Conservation (phyloP, 2,888 invertebrate genomes). For the Diarsia mendica region DNA sequence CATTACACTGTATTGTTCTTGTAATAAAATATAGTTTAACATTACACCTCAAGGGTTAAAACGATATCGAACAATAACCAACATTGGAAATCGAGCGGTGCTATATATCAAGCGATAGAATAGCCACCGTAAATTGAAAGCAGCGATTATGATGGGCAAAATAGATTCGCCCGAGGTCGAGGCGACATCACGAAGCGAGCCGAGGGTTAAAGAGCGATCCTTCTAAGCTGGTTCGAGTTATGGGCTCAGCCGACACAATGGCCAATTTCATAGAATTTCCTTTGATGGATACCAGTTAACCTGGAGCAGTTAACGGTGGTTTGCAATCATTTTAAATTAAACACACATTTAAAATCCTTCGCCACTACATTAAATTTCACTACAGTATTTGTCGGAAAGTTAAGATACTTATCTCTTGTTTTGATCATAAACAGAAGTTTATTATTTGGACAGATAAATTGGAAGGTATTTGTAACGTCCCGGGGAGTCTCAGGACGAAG, state of each 20-base stretch:
- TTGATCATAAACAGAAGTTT: slow-evolving; percentile 41
- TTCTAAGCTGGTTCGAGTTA: slow-evolving; percentile 83
- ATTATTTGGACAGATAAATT: slow-evolving; percentile 28
- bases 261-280: slow-evolving; percentile 87
- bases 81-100: slow-evolving; percentile 70
- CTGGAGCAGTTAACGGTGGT: slow-evolving; percentile 78
- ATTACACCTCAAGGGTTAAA: slow-evolving; percentile 61
- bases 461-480: slow-evolving; percentile 20
- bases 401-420: slow-evolving; percentile 39
- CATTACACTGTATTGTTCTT: slow-evolving; percentile 42
- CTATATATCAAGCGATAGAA: slow-evolving; percentile 81
- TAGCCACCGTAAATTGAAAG: slow-evolving; percentile 88
- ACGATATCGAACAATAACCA: slow-evolving; percentile 71
- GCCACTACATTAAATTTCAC: slow-evolving; percentile 32
- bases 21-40: slow-evolving; percentile 38
- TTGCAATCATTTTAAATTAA: slow-evolving; percentile 73
- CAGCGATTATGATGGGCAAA: slow-evolving; percentile 88
- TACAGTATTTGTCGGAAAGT: slow-evolving; percentile 34
- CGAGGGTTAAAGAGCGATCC: slow-evolving; percentile 87
- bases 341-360: slow-evolving; percentile 56
- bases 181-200: slow-evolving; percentile 87
- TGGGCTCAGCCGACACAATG: slow-evolving; percentile 86
- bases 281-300: slow-evolving; percentile 82
- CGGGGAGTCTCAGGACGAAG: slow-evolving; percentile 11
- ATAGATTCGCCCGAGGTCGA: slow-evolving; percentile 86